Percentiles rank a stretch among this genome's conserved stretches.
phyloP scores from a whole-genome alignment of 2,113 vertebrate species.

The Brachionichthys hirsutus region DNA sequence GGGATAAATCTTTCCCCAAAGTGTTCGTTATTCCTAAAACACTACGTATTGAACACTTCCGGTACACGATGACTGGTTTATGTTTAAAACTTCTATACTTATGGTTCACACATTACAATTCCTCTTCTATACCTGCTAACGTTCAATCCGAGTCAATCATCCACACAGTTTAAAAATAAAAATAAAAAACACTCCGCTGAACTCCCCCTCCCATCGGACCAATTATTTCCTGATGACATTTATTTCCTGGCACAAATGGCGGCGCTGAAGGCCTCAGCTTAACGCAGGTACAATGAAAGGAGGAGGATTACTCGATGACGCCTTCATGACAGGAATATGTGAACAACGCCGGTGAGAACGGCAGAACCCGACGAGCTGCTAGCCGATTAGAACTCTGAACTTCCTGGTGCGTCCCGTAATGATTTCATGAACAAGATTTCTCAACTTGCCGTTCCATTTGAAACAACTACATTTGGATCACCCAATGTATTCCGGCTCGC shows the following conservation, averaged over 20 bases:
- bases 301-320: conserved; percentile 3
- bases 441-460: too few relatives aligned
- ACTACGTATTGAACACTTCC: not conserved
- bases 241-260: conserved; percentile 18
- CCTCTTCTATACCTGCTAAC: not conserved
- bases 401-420: conserved; percentile 20
- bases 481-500: too few relatives aligned
- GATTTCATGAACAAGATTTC: not conserved
- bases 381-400: conserved; percentile 8
- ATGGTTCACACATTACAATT: not conserved
- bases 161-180: not conserved
- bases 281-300: conserved; percentile 16
- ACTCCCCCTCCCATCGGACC: not conserved
- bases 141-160: not conserved
- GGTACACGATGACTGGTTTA: too few relatives aligned
- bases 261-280: conserved; percentile 9
- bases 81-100: not conserved
- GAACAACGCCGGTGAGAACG: too few relatives aligned
- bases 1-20: not conserved
- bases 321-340: not conserved
- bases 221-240: conserved; percentile 17
- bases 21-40: not conserved
- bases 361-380: conserved; percentile 3
- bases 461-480: too few relatives aligned
- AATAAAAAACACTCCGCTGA: not conserved